Base-by-base conservation (phyloP, 2,888 invertebrate species). In the Psylliodes chrysocephalus region DNA sequence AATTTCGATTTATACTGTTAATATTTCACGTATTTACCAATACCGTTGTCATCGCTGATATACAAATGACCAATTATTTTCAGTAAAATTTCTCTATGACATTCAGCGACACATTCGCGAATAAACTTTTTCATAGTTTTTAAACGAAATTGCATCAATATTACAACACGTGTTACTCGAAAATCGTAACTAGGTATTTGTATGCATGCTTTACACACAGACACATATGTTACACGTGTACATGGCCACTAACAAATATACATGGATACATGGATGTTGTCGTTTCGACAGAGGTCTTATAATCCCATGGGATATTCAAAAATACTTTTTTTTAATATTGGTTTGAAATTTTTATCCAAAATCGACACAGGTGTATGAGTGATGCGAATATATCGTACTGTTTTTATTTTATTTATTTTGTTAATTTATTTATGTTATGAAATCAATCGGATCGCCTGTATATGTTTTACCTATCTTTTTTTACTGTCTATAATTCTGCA, bases 171-270 rank as follows among this genome's bases (percentile, higher is more conserved):
- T 63, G 63, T 61, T 54, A 54, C 42, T 42, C 33, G n/a, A 35
- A 54, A 64, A 67, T 63, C 49, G 40, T 54, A 47, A 63, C 54
- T 56, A 60, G 51, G 42, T 46, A 59, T 62, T 68, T 65, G 65
- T 63, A 68, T 68, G 65, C 68, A 65, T 65, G 65, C 61, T 68
- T 63, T 65, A 68, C 68, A 65, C 63, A 63, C 59, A 59, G 57
- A 59, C 60, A 54, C 60, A 65, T 68, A 62, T 68, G 68, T 68
- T 68, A 65, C 63, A 65, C 59, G 60, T 68, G 62, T 65, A 65
- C 38, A 47, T 40, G 49, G 38, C 22, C 60, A 65, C 63, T 40
- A 56, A 57, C 61, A 57, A 66, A 63, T 60, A 60, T 60, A 49
- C 64, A 64, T 64, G 64, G 47, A 40, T 49, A 60, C 64, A 64